These are phyloP conservation scores for Gnatocerus cornutus DNA, from an alignment of 2,888 invertebrate genomes.

Conservation along the genomic window DNA sequence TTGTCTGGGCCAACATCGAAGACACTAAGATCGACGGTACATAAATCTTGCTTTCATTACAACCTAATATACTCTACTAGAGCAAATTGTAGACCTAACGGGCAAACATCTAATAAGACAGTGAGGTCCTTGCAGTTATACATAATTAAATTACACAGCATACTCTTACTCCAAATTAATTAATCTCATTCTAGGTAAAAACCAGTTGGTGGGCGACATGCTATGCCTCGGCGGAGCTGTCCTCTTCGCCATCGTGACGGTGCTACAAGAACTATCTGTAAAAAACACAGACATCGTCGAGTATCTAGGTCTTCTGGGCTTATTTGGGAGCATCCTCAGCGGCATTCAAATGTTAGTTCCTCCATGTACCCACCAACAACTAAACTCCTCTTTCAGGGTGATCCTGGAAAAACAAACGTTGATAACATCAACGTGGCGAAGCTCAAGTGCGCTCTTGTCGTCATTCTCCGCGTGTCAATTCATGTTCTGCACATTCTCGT, in stretches of 20 bases:
- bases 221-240: constrained; percentile 85
- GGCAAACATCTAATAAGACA: constrained; percentile 3
- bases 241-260: constrained; percentile 86
- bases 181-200: constrained; percentile 76
- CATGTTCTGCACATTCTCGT: constrained; percentile 83
- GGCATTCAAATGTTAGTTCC: constrained; percentile 80
- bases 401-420: constrained; percentile 82
- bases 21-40: constrained; percentile 78
- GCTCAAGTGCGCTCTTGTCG: constrained; percentile 75
- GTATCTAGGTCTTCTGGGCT: constrained; percentile 86
- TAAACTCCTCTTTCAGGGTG: constrained; percentile 67
- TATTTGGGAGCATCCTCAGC: constrained; percentile 85
- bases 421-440: constrained; percentile 78
- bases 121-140: background rate
- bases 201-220: constrained; percentile 88
- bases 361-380: background rate
- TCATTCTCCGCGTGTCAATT: constrained; percentile 80
- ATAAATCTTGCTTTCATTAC: constrained; percentile 19
- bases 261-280: constrained; percentile 88
- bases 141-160: background rate
- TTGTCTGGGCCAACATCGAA: constrained; percentile 88
- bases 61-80: background rate
- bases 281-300: constrained; percentile 84
- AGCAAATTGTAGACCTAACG: background rate
- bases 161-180: background rate